Base-by-base conservation (phyloP, 2,797 vertebrate species). In the Heterohyrax brucei region DNA sequence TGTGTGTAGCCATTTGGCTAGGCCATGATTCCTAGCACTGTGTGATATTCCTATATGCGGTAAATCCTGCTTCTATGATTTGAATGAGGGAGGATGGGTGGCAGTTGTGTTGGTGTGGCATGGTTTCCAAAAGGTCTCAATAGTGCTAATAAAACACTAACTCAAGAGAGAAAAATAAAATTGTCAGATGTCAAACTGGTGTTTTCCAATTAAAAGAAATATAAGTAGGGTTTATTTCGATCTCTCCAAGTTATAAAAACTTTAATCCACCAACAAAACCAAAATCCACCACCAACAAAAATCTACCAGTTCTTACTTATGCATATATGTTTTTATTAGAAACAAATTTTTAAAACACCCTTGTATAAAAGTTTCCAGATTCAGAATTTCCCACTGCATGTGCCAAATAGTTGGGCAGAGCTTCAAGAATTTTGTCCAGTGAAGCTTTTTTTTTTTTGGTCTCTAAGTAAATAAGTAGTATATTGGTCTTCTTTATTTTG, bases 351-450 rank as follows among this genome's bases (percentile, higher is more conserved):
- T 19, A 64, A 83, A 96, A 70, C 76, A 70, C 14, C 72, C 24
- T 84, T 87, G 77, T 76, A 62, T 9, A 61, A 77, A 94, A 92
- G 24, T 96, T 90, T 9, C 48, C 33, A 87, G 73, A 95, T 94
- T 87, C 93, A 93, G 88, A 95, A 72, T 95, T 95, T 97, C 96
- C 91, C 93, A 86, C 24, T 78, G 19, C 56, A 33, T 50, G 77
- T 81, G 87, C 78, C 82, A 97, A 95, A 68, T 66, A 77, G 86
- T 33, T 84, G 53, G 89, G 91, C 85, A 94, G 24, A 80, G 39
- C 12, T 89, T 96, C 91, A 96, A 82, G 81, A 97, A 94, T 85
- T 85, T 91, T 93, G 30, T 73, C 39, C 14, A 8, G 14, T 44
- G 28, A 73, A 50, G 10, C 33, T 44, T 93, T 92, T 84, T 48